These are phyloP conservation scores for Neostethus bicornis DNA, from an alignment of 2,797 vertebrate species.

Conservation along the genomic window DNA sequence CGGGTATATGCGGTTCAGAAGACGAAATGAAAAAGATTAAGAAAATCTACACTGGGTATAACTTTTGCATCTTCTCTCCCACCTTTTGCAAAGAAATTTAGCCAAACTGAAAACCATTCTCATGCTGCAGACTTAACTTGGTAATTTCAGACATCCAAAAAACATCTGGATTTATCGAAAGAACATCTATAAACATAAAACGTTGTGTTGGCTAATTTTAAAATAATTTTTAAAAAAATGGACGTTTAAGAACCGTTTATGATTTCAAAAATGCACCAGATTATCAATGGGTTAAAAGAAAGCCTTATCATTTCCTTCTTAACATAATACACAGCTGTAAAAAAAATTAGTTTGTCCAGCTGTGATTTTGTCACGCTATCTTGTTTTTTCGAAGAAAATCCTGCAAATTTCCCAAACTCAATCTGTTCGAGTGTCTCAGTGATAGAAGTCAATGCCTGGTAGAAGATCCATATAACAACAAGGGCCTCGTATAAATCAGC, in stretches of 20 bases:
- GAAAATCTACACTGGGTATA: background rate
- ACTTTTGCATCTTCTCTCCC: conserved; percentile 1
- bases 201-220: too few relatives aligned
- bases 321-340: background rate
- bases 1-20: too few relatives aligned
- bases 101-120: too few relatives aligned
- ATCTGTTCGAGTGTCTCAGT: conserved; percentile 8
- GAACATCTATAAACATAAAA: too few relatives aligned
- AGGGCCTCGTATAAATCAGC: background rate
- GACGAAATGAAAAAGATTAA: too few relatives aligned
- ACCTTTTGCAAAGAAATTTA: too few relatives aligned
- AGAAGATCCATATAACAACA: conserved; percentile 13
- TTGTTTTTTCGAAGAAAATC: conserved; percentile 5
- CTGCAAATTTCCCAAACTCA: background rate
- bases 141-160: too few relatives aligned
- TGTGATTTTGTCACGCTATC: background rate
- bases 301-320: background rate
- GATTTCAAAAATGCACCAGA: background rate
- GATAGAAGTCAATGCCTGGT: background rate
- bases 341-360: conserved; percentile 9
- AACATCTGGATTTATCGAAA: too few relatives aligned
- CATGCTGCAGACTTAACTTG: too few relatives aligned
- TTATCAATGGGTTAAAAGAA: too few relatives aligned
- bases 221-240: too few relatives aligned
- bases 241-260: background rate